phyloP scores from a whole-genome alignment of 1,140 invertebrate genomes.

The Acromyrmex echinatior region DNA sequence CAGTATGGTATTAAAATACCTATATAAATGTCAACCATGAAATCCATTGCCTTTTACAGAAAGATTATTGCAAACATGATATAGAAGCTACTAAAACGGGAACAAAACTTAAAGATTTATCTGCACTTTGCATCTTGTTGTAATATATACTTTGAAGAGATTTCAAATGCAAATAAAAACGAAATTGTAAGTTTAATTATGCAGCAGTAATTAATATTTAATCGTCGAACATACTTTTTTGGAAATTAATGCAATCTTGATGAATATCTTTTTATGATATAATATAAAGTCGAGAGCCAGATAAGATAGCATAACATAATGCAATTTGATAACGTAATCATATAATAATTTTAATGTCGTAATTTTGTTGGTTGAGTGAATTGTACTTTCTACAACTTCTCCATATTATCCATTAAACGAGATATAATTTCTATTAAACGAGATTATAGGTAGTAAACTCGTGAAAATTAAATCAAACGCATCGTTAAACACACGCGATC shows the following conservation, averaged over 20 bases:
- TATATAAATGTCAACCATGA: slow-evolving; percentile 29
- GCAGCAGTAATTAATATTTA: background rate
- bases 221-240: too few species aligned
- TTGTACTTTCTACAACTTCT: background rate
- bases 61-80: slow-evolving; percentile 3
- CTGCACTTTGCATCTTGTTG: background rate
- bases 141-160: background rate
- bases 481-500: slow-evolving; percentile 18
- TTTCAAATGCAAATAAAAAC: background rate
- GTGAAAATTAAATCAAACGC: slow-evolving; percentile 58
- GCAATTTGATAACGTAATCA: background rate
- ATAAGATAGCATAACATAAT: background rate
- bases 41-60: slow-evolving; percentile 27
- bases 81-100: slow-evolving; percentile 2
- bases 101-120: background rate
- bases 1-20: slow-evolving; percentile 6
- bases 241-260: background rate
- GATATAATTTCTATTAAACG: background rate
- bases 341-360: slow-evolving; percentile 12
- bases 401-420: background rate
- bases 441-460: slow-evolving; percentile 6
- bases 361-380: background rate
- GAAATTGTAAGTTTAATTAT: background rate
- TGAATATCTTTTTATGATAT: background rate
- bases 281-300: background rate